A percentile compares a stretch with the other conserved stretches of the same genome.
Evolutionary conservation across 2,113 vertebrate species (phyloP).

Genomic region (Silurus glanis): DNA sequence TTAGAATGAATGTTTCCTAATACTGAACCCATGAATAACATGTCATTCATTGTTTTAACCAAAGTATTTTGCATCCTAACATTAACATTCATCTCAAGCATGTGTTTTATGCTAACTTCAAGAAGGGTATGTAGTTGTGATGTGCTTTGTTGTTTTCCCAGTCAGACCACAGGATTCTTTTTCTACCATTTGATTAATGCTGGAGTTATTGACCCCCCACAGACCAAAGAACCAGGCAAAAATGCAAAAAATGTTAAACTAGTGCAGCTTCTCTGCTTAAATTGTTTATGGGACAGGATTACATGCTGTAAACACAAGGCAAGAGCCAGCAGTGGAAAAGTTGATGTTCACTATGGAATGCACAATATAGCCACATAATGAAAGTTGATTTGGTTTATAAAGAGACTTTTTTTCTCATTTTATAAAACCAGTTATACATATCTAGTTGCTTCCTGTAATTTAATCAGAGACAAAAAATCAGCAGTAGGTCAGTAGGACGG

Average conservation of each 20-base stretch:
- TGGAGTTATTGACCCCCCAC: constrained; percentile 56
- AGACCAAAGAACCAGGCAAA: constrained; percentile 48
- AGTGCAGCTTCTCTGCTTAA: constrained; percentile 52
- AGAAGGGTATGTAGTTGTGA: constrained; percentile 34
- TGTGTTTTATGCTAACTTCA: constrained; percentile 51
- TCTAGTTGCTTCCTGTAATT: background rate
- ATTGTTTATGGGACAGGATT: constrained; percentile 50
- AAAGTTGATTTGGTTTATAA: constrained; percentile 15
- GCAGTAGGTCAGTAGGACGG: background rate
- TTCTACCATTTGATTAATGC: constrained; percentile 53
- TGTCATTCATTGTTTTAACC: constrained; percentile 32
- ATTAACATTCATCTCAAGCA: constrained; percentile 31
- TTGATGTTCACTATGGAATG: constrained; percentile 47
- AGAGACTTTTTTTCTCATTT: background rate
- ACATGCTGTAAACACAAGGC: constrained; percentile 52
- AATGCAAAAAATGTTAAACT: constrained; percentile 58
- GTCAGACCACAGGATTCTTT: constrained; percentile 51
- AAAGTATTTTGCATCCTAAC: constrained; percentile 38
- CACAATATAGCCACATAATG: constrained; percentile 32
- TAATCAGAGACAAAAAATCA: background rate
- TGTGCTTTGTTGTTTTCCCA: constrained; percentile 41
- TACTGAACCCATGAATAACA: constrained; percentile 41
- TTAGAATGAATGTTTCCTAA: constrained; percentile 27
- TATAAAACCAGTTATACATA: background rate
- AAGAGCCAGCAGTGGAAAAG: constrained; percentile 46